Evolutionary conservation across 92 coral and sea anemone species (phyloP), one percentile per base, ranked within the genome.

Genomic region (Siderastrea radians): DNA sequence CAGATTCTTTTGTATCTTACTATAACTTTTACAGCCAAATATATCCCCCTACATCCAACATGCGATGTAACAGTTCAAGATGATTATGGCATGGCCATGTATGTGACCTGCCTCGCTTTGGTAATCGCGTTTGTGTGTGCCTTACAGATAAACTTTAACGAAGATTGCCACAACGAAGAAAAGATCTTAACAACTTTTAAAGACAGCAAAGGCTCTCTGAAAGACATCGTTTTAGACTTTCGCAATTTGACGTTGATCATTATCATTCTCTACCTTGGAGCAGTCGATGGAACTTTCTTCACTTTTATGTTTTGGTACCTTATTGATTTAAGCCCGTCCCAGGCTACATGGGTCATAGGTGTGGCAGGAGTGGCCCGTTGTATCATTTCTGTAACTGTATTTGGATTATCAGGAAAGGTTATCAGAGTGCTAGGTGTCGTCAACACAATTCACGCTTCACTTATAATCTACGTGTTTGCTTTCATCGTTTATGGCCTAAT

Each of bases 301-400:
- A 93, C 91, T 6, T 93, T 93, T 57, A 93, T 93, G 92, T 90
- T 90, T 77, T 93, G 96, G 96, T 93, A 91, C 66, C 88, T 93
- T 53, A 88, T 78, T 53, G 96, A 93, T 74, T 72, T 93, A 6
- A 92, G 88, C 17, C 91, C 94, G 1, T 84, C 85, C 14, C 78
- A 78, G 49, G 90, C 92, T 55, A 90, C 90, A 14, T 74, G 88
- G 47, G 87, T 93, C 79, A 91, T 93, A 52, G 93, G 94, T 4
- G 82, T 91, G 64, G 94, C 96, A 1, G 85, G 90, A 60, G 94
- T 85, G 10, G 68, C 85, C 9, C 79, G 90, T 58, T 90, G 87
- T 64, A n/a, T 83, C 59, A 81, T 82, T 19, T 86, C 84, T 16
- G 88, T 91, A 62, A 67, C 91, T 6, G 91, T 90, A 12, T 93